phyloP scores from a whole-genome alignment of 2,113 vertebrate species.

The Odocoileus hemionus region DNA sequence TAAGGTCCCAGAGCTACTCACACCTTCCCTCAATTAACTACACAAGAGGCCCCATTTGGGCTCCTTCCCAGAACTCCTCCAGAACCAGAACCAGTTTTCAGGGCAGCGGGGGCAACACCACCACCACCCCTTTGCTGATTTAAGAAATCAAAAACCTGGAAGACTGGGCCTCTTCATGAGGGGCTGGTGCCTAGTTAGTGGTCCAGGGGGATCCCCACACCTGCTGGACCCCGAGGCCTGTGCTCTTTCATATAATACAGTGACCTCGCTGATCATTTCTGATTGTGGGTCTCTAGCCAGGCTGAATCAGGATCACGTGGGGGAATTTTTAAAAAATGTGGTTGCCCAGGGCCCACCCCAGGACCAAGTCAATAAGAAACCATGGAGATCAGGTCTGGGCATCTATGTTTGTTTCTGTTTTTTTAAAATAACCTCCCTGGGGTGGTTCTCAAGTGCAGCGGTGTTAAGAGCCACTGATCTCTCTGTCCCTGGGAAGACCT shows the following conservation, averaged over 20 bases:
- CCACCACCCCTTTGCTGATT: not conserved
- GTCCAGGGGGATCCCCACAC: not conserved
- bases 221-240: not conserved
- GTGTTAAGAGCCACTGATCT: not conserved
- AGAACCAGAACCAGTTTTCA: not conserved
- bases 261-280: not conserved
- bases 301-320: not conserved
- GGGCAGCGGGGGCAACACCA: not conserved
- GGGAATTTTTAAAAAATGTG: not conserved
- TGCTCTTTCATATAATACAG: not conserved
- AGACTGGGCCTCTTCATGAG: not conserved
- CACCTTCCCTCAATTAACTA: not conserved
- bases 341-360: not conserved
- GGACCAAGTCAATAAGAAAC: not conserved
- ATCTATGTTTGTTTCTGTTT: not conserved
- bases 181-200: not conserved
- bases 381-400: not conserved
- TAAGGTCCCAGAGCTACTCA: not conserved
- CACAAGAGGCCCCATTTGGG: not conserved
- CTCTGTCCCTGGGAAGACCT: too few species aligned
- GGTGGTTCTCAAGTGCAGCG: not conserved
- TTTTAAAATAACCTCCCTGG: not conserved
- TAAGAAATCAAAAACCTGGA: not conserved
- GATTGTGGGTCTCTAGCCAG: not conserved
- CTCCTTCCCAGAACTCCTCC: not conserved